These are phyloP conservation scores for Trichoplusia ni DNA, from an alignment of 1,140 invertebrate genomes.

Conservation along the genomic window DNA sequence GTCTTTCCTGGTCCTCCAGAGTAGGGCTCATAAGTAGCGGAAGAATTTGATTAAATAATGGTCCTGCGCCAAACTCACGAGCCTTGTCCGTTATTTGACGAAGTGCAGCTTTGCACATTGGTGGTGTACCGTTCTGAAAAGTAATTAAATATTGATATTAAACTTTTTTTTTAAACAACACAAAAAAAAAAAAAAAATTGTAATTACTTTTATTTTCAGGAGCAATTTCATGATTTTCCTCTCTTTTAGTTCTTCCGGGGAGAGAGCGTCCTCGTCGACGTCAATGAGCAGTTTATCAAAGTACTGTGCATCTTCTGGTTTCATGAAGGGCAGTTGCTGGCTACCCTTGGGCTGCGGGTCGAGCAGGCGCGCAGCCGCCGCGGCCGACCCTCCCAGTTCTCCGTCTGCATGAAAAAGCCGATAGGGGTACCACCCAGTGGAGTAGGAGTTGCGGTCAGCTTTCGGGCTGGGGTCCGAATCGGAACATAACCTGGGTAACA, in stretches of 20 bases:
- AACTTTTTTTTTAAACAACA: too few relatives aligned
- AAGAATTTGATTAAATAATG: constrained; percentile 99
- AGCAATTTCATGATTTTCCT: constrained; percentile 99
- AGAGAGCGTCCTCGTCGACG: constrained; percentile 97
- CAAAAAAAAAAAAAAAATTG: background rate
- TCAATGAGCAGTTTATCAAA: constrained; percentile 99
- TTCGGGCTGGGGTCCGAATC: constrained; percentile 97
- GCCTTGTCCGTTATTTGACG: constrained; percentile 99
- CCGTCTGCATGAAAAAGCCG: constrained; percentile 97
- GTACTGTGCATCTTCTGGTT: constrained; percentile 99
- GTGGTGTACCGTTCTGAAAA: constrained; percentile 96
- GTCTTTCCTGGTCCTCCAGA: constrained; percentile 99
- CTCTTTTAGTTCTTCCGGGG: constrained; percentile 98
- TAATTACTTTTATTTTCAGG: constrained; percentile 94
- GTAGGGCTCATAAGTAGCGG: constrained; percentile 99
- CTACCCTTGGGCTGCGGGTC: constrained; percentile 97
- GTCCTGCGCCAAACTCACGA: constrained; percentile 98
- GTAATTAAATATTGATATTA: constrained; percentile 3
- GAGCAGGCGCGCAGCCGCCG: constrained; percentile 90
- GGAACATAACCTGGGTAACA: constrained; percentile 92
- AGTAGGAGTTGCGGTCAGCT: constrained; percentile 98
- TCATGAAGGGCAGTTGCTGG: constrained; percentile 98
- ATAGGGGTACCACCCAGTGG: constrained; percentile 95
- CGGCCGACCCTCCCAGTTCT: constrained; percentile 87
- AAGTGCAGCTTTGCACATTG: constrained; percentile 98